Conservation (phyloP, 2,888 invertebrate genomes). For the Trypoxylon attenuatum region DNA sequence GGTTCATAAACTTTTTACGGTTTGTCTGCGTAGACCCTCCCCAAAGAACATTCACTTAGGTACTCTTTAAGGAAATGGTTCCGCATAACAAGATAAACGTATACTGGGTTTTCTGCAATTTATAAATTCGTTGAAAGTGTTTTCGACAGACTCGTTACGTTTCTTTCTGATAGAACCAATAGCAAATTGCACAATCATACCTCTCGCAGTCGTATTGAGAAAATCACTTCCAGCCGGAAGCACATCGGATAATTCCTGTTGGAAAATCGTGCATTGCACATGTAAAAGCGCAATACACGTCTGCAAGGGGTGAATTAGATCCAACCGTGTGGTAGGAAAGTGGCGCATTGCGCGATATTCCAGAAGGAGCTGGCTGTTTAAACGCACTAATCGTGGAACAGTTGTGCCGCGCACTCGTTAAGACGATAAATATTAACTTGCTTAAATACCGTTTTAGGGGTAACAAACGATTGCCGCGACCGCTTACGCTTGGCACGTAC, state of each 20-base stretch:
- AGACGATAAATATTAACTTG: slow-evolving; percentile 30
- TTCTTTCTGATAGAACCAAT: not conserved
- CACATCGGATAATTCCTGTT: too few relatives aligned
- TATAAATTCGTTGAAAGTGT: too few relatives aligned
- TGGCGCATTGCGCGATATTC: not conserved
- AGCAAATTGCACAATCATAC: not conserved
- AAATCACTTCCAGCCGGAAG: too few relatives aligned
- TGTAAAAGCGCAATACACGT: not conserved
- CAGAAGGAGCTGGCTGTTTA: not conserved
- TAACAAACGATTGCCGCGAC: slow-evolving; percentile 33
- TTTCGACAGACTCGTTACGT: not conserved
- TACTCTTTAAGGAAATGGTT: slow-evolving; percentile 28
- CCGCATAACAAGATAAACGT: too few relatives aligned
- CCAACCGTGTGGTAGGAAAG: not conserved
- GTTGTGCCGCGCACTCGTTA: slow-evolving; percentile 5
- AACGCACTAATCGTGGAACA: not conserved
- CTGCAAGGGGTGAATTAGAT: not conserved
- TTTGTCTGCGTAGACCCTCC: too few relatives aligned
- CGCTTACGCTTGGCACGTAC: slow-evolving; percentile 18
- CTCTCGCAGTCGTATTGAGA: not conserved
- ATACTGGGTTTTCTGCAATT: too few relatives aligned
- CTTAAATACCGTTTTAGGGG: slow-evolving; percentile 24
- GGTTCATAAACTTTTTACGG: slow-evolving; percentile 38
- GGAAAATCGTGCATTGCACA: too few relatives aligned
- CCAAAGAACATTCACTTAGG: slow-evolving; percentile 16